Percentiles rank a stretch among this genome's conserved stretches.
Evolutionary conservation across 2,888 invertebrate species (phyloP).

Genomic region (Congeria kusceri): DNA sequence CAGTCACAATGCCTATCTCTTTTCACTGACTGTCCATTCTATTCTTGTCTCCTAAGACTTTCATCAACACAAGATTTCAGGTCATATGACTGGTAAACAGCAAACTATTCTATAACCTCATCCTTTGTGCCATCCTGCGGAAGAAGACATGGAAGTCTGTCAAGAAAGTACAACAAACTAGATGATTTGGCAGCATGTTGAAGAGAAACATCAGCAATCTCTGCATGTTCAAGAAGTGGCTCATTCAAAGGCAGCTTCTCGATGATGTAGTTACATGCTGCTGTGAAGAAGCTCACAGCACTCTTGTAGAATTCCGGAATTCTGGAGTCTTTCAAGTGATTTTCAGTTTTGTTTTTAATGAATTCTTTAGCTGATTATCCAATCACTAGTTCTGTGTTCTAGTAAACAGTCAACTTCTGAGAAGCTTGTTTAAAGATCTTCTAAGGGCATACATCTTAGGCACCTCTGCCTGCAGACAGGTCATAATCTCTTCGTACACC

Average conservation of each 20-base stretch:
- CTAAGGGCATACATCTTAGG: slow-evolving; percentile 52
- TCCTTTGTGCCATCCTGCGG: slow-evolving; percentile 20
- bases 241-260: slow-evolving; percentile 52
- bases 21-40: slow-evolving; percentile 50
- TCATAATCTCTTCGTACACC: slow-evolving; percentile 48
- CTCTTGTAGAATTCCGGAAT: slow-evolving; percentile 40
- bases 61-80: slow-evolving; percentile 13
- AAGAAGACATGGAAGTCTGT: slow-evolving; percentile 41
- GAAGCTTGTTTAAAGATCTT: slow-evolving; percentile 9
- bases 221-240: slow-evolving; percentile 44
- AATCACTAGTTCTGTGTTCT: slow-evolving; percentile 38
- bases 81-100: slow-evolving; percentile 35
- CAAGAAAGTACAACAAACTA: slow-evolving; percentile 41
- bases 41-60: background rate
- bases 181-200: slow-evolving; percentile 9
- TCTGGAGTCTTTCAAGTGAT: slow-evolving; percentile 42
- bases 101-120: slow-evolving; percentile 44
- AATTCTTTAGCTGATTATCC: slow-evolving; percentile 40
- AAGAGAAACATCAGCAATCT: slow-evolving; percentile 49
- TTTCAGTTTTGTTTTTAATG: slow-evolving; percentile 30
- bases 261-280: slow-evolving; percentile 50
- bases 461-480: slow-evolving; percentile 40
- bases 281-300: slow-evolving; percentile 39
- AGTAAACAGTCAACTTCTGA: slow-evolving; percentile 15
- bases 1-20: slow-evolving; percentile 32